Base-by-base conservation (phyloP, 2,888 invertebrate species). In the Philopedon plagiatum region DNA sequence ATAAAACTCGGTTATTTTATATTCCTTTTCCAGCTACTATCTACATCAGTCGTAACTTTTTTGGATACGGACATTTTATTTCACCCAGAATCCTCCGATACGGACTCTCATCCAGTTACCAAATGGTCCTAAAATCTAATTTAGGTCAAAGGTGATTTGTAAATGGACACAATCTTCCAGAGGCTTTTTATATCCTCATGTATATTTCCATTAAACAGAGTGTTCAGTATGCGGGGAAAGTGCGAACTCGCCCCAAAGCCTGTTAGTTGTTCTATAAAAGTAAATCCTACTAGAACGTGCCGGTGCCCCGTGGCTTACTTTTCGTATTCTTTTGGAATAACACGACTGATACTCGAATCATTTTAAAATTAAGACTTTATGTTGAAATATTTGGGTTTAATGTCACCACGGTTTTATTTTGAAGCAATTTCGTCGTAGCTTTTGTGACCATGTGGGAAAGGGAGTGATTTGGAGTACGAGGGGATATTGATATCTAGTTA, bases 181-280 rank as follows among this genome's bases (percentile, higher is more conserved):
- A 74, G 74, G 77, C 78, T 80, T 79, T 82, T 81, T 82, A 82
- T 82, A 80, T 81, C 81, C 82, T 83, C 82, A 83, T 83, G 83
- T 83, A 83, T 83, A 83, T 83, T 83, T 83, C 83, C 83, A 83
- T 83, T 83, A 83, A 82, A 79, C 11, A 80, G 78, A 80, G 80
- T 80, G 81, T 82, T 83, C 83, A 81, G 83, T 83, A 83, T 83
- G 82, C 83, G 80, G 76, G 75, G 77, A 79, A 80, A 80, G 82
- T 82, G 75, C 78, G 77, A 79, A 78, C 79, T 81, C 82, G 80
- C 78, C 81, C 80, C 81, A 80, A 79, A 80, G 80, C 82, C 83
- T 82, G 83, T 83, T 83, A 83, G 83, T 83, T 84, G 83, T 84
- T 83, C 82, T 83, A 84, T 83, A 83, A 84, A 84, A 83, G 83